These are phyloP conservation scores for Zaprionus nigranus DNA, from an alignment of 1,140 invertebrate species.

Conservation along the genomic window DNA sequence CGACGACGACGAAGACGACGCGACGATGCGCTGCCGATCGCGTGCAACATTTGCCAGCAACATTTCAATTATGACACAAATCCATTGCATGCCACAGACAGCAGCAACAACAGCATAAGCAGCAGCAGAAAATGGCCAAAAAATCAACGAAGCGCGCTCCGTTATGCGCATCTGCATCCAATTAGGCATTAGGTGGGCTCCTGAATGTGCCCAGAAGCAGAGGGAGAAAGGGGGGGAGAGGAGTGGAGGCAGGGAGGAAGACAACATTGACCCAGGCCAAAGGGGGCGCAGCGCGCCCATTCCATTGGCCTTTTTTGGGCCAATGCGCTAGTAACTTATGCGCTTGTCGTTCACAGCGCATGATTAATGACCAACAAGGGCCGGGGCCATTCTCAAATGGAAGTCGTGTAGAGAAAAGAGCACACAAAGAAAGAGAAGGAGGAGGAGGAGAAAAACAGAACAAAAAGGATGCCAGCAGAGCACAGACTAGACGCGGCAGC, in stretches of 20 bases:
- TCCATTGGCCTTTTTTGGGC: constrained; percentile 76
- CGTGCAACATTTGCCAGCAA: constrained; percentile 45
- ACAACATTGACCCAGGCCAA: constrained; percentile 39
- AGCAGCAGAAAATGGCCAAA: constrained; percentile 48
- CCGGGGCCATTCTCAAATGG: constrained; percentile 61
- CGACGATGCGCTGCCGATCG: constrained; percentile 50
- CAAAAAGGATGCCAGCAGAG: constrained; percentile 56
- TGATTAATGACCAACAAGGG: constrained; percentile 82
- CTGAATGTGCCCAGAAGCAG: constrained; percentile 15
- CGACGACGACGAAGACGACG: neutral
- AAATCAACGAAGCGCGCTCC: constrained; percentile 58
- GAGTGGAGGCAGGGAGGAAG: neutral
- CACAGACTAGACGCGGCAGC: constrained; percentile 6
- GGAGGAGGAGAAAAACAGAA: neutral
- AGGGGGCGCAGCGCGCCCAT: constrained; percentile 55
- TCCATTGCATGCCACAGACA: constrained; percentile 62
- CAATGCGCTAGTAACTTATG: constrained; percentile 79
- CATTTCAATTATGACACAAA: constrained; percentile 79
- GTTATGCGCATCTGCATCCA: constrained; percentile 75
- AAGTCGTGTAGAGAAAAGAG: constrained; percentile 39
- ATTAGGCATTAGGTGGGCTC: constrained; percentile 59
- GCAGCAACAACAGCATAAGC: constrained; percentile 32
- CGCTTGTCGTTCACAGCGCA: constrained; percentile 80
- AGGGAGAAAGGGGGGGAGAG: neutral
- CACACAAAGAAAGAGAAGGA: constrained; percentile 9